Evolutionary conservation across 2,888 invertebrate genomes (phyloP).

Genomic region (Dasypolia templi): DNA sequence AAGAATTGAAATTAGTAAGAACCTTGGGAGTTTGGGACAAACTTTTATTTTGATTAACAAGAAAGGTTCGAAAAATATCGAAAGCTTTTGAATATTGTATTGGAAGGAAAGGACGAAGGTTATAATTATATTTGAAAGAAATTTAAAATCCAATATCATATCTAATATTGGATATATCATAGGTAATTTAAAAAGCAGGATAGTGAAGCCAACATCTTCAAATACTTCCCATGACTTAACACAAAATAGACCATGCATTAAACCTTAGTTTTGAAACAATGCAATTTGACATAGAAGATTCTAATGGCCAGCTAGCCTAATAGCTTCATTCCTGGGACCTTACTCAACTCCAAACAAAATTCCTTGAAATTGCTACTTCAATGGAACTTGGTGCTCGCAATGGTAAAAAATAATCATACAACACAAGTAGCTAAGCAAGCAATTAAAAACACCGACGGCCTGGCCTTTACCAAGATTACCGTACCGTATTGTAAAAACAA

Average conservation of each 20-base stretch:
- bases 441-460: slow-evolving; percentile 18
- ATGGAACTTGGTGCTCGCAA: neutral
- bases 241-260: neutral
- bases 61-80: slow-evolving; percentile 2
- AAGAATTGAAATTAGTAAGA: slow-evolving; percentile 54
- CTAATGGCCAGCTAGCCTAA: neutral
- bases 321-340: neutral
- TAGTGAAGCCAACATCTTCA: neutral
- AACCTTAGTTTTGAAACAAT: neutral
- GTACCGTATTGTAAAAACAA: slow-evolving; percentile 49
- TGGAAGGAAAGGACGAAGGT: slow-evolving; percentile 11
- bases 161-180: neutral
- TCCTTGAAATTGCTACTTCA: neutral
- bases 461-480: slow-evolving; percentile 45
- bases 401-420: slow-evolving; percentile 31
- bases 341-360: slow-evolving; percentile 7
- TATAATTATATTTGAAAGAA: slow-evolving; percentile 1
- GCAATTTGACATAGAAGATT: neutral
- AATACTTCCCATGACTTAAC: neutral
- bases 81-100: slow-evolving; percentile 24
- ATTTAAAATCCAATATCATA: neutral
- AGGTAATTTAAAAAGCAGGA: neutral
- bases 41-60: slow-evolving; percentile 44
- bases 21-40: slow-evolving; percentile 24
- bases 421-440: slow-evolving; percentile 14